Conservation (phyloP, 2,888 invertebrate genomes). For the Zootermopsis nevadensis region DNA sequence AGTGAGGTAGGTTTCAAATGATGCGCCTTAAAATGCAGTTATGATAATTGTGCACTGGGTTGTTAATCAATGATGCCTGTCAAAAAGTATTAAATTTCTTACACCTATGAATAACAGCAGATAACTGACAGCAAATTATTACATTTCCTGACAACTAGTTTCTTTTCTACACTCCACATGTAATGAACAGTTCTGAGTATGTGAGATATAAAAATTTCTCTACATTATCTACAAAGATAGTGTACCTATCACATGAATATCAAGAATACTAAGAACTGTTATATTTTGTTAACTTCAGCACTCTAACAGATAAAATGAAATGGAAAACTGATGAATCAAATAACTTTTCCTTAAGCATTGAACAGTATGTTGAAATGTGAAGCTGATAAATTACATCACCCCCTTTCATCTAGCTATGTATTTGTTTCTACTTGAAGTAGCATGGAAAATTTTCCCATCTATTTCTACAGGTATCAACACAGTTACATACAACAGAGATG, state of each 20-base stretch:
- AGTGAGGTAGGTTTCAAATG: conserved; percentile 4
- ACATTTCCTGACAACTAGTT: not conserved
- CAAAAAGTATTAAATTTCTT: no score
- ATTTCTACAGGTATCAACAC: not conserved
- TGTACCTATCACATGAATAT: not conserved
- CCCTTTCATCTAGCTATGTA: not conserved
- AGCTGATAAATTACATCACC: not conserved
- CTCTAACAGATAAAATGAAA: no score
- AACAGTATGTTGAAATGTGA: not conserved
- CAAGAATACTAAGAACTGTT: not conserved
- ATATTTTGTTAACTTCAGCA: not conserved
- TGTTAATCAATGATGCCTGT: not conserved
- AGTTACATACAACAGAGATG: not conserved
- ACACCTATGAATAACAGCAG: not conserved
- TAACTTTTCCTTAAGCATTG: no score
- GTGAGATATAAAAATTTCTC: not conserved
- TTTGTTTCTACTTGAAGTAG: not conserved
- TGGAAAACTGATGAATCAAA: no score
- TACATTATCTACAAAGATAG: not conserved
- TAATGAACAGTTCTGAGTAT: not conserved
- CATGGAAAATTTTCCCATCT: not conserved
- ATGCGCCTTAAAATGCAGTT: not conserved
- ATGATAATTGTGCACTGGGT: not conserved
- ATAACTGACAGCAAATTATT: not conserved
- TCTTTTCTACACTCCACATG: not conserved